Evolutionary conservation across 2,888 invertebrate genomes (phyloP).

Genomic region (Apodemia mormo): DNA sequence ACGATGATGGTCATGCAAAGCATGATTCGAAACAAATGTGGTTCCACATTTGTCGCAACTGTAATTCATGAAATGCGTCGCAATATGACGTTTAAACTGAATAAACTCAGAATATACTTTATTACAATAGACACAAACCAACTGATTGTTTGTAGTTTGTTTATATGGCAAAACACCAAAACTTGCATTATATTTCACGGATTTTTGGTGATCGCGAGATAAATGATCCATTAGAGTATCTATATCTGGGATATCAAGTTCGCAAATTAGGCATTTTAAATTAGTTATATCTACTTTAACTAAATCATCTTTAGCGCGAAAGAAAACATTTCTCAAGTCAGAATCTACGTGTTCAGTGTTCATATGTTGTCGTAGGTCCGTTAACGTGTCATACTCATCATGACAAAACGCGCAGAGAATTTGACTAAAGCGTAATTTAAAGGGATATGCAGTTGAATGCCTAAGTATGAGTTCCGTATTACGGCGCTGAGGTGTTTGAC

Average conservation of each 20-base stretch:
- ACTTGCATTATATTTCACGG: conserved; percentile 65
- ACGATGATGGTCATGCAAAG: conserved; percentile 64
- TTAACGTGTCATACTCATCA: conserved; percentile 58
- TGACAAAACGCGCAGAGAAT: conserved; percentile 71
- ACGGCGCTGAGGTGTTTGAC: conserved; percentile 70
- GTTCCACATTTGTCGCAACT: conserved; percentile 72
- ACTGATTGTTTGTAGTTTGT: conserved; percentile 53
- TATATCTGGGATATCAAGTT: conserved; percentile 54
- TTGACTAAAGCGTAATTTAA: conserved; percentile 70
- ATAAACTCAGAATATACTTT: conserved; percentile 58
- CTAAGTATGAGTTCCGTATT: conserved; percentile 71
- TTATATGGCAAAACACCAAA: conserved; percentile 72
- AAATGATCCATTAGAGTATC: conserved; percentile 67
- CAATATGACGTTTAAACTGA: conserved; percentile 66
- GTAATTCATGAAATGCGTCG: conserved; percentile 68
- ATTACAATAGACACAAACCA: conserved; percentile 66
- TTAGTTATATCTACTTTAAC: conserved; percentile 72
- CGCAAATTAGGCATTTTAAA: conserved; percentile 66
- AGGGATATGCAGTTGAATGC: conserved; percentile 69
- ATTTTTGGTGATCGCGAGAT: conserved; percentile 58
- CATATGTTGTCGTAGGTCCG: conserved; percentile 62
- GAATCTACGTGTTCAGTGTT: conserved; percentile 58
- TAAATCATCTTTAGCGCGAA: conserved; percentile 68
- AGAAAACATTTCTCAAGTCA: conserved; percentile 68
- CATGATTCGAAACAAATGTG: conserved; percentile 65